Base-by-base conservation (phyloP, 2,797 vertebrate species). In the Lagocephalus sceleratus region DNA sequence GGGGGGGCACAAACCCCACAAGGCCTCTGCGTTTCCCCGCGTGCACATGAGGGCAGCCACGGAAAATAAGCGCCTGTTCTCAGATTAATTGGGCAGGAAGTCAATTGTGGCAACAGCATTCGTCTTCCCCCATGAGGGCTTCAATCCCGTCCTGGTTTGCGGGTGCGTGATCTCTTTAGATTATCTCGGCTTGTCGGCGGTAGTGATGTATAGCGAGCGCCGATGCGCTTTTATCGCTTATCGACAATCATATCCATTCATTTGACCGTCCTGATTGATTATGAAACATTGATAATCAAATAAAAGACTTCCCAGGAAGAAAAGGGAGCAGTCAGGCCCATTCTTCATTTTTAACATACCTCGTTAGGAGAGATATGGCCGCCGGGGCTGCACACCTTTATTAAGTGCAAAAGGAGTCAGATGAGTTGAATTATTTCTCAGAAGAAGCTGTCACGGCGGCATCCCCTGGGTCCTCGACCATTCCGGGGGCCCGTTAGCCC, bases 281-380 rank as follows among this genome's bases (percentile, higher is more conserved):
- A 79, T 81, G 73, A 82, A 85, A 81, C 82, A 83, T 84, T 81
- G 78, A 84, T 85, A 83, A 81, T 68, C 76, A 78, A 87, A 86
- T 88, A 83, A 84, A 87, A 85, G 79, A 76, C 74, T 72, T 70
- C 63, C 57, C 45, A 77, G 84, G 81, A 85, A 68, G 72, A 75
- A 79, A 73, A 82, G 79, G 67, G 71, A 85, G 71, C 67, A 82
- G 83, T 82, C 77, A 67, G 61, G 59, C 51, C 58, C 78, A 75
- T 84, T 78, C 63, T 56, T 85, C 80, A 78, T 53, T 67, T 53
- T 66, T 66, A 82, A 71, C 67, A 64, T 75, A 51, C 59, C 68
- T 81, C 75, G 76, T 88, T 75, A 69, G 76, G 78, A 54, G 48
- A 54, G 56, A 77, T 46, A 62, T 59, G 63, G 51, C 75, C 82